Base-by-base conservation (phyloP, 2,888 invertebrate genomes). In the Dugesia japonica region DNA sequence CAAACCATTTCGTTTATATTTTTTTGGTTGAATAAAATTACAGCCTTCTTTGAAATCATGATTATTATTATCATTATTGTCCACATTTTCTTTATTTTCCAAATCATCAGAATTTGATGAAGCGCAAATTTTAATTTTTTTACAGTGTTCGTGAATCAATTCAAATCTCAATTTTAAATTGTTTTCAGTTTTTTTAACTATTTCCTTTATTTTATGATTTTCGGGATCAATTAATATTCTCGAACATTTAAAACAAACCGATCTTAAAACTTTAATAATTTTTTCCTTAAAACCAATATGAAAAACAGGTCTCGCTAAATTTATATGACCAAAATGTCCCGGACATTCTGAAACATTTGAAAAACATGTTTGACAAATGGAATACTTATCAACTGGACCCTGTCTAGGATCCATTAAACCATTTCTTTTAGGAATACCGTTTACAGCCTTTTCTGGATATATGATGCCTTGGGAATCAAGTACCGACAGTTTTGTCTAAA, bases 351-450 rank as follows among this genome's bases (percentile, higher is more conserved):
- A 92, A 91, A 95, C 92, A 83, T 93, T 94, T 72, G 97, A 88
- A 81, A 83, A 83, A 81, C 84, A 85, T 0, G 84, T 84, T 81
- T 83, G 83, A 78, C 84, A 85, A 28, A 83, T 77, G 0, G 78
- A 79, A 1, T 89, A 90, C 80, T 93, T 88, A 83, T 94, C 94
- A 72, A 94, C 92, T 79, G 94, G 94, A 81, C 97, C 98, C 86
- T 98, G 97, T 76, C 98, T 88, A 0, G 98, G 98, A 85, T 99
- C 98, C 97, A 98, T 98, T 79, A 99, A 89, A 31, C 98, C 98
- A 0, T 95, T 94, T 79, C 95, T 86, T 84, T 98, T 99, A 0
- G 98, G 97, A 72, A 95, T 89, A 26, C 97, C 97, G 74, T 94
- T 94, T 87, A 98, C 97, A 90, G 94, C 92, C 0, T 95, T 94